Evolutionary conservation across 2,113 vertebrate species (phyloP), one percentile per base, ranked within the genome.

Genomic region (Pedetes capensis): DNA sequence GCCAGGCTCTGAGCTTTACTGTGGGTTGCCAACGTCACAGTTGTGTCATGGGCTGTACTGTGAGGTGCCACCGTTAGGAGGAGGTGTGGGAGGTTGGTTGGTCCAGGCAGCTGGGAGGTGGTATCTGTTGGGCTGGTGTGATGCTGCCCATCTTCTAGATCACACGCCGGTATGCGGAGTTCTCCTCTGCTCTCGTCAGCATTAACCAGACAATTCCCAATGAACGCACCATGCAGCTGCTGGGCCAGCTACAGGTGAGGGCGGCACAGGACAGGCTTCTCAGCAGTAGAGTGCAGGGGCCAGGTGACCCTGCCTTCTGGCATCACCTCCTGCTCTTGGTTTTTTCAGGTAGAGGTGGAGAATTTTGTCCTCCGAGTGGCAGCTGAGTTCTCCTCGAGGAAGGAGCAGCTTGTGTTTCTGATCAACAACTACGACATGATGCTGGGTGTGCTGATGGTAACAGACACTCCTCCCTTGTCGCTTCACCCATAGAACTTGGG

Each of bases 401-500:
- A 98, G 96, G 99, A 99, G 87, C 99, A 99, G 97, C 99, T 99
- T 14, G 99, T 99, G 94, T 99, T 99, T 98, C 99, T 99, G 94
- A 99, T 99, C 94, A 99, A 99, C 98, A 99, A 99, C 98, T 99
- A 99, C 0, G 99, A 99, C 98, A 99, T 99, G 99, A 98, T 99
- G 99, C 98, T 99, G 79, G 98, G 98, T 0, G 99, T 99, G 69
- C 98, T 99, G 42, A 99, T 99, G 99, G 99, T 99, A 95, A 97
- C 4, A 0, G 37, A 13, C 0, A 0, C 78, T 5, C 6, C 18
- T 2, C 6, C 27, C 57, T 14, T 0, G 17, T 25, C 7, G 6
- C n/a, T 22, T 44, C 57, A 0, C 72, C 57, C 4, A 0, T 10
- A 42, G 39, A 29, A 8, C 22, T 18, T 0, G 5, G 13, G 13